Conservation (phyloP, 1,140 invertebrate genomes). For the Pseudachorutes palmiensis region DNA sequence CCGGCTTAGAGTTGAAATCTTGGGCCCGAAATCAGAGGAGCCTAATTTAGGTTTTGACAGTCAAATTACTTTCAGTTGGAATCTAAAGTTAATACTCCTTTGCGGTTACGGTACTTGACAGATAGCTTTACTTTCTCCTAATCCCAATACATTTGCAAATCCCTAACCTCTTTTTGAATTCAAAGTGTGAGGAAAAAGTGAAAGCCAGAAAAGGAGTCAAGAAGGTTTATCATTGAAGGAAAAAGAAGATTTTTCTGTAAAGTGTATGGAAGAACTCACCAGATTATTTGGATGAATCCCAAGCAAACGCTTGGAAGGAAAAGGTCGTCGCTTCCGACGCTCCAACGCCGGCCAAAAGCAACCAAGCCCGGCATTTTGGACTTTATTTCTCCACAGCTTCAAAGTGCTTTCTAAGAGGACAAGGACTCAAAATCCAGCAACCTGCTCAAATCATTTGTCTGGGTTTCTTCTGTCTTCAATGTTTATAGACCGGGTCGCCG, state of each 20-base stretch:
- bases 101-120: no score
- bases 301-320: slow-evolving; percentile 72
- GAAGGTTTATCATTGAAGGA: not conserved
- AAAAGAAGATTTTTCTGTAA: slow-evolving; percentile 11
- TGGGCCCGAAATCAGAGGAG: no score
- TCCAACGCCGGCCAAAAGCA: slow-evolving; percentile 75
- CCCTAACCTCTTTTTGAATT: no score
- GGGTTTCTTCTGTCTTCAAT: not conserved
- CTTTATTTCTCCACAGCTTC: not conserved
- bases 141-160: no score
- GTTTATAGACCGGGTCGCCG: not conserved
- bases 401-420: not conserved
- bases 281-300: slow-evolving; percentile 64
- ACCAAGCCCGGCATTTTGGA: slow-evolving; percentile 71
- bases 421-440: not conserved
- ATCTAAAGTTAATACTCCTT: no score
- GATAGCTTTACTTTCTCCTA: no score
- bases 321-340: slow-evolving; percentile 79
- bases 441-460: not conserved
- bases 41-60: no score
- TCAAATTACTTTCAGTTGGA: no score
- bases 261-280: slow-evolving; percentile 54
- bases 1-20: no score
- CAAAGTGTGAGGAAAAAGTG: not conserved
- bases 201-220: not conserved